These are phyloP conservation scores for Naja naja DNA, from an alignment of 2,113 vertebrate species.

Conservation along the genomic window DNA sequence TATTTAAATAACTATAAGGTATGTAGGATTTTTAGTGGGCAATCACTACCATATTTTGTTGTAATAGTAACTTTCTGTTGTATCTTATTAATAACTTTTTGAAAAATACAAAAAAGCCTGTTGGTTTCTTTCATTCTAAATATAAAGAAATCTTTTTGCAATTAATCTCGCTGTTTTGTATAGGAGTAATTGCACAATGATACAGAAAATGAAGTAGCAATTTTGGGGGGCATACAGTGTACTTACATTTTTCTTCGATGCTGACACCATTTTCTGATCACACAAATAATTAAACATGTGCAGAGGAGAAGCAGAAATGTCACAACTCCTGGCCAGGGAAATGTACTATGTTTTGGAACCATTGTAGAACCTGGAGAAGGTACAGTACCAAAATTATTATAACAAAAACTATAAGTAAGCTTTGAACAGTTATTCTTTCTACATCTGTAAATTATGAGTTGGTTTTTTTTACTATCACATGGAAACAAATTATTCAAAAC, in stretches of 20 bases:
- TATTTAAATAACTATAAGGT: neutral
- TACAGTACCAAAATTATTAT: neutral
- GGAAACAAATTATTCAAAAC: neutral
- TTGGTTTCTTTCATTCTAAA: neutral
- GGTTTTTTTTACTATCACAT: neutral
- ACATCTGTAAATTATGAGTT: neutral
- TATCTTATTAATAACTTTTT: neutral
- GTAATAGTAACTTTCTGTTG: neutral
- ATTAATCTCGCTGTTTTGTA: neutral
- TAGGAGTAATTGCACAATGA: neutral
- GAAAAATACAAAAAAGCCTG: neutral
- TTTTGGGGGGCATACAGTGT: neutral
- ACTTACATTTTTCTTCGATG: constrained; percentile 74
- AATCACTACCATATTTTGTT: neutral
- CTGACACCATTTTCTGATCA: constrained; percentile 68
- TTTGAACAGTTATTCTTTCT: neutral
- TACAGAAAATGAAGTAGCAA: neutral
- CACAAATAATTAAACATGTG: constrained; percentile 42
- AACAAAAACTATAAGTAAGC: neutral
- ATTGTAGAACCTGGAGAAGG: constrained; percentile 3
- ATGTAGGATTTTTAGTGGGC: neutral
- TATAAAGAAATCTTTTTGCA: neutral
- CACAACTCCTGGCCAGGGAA: constrained; percentile 60
- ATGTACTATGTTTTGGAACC: neutral
- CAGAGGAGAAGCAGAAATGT: constrained; percentile 57